Evolutionary conservation across 2,888 invertebrate species (phyloP).

Genomic region (Drosophila tanythrix): DNA sequence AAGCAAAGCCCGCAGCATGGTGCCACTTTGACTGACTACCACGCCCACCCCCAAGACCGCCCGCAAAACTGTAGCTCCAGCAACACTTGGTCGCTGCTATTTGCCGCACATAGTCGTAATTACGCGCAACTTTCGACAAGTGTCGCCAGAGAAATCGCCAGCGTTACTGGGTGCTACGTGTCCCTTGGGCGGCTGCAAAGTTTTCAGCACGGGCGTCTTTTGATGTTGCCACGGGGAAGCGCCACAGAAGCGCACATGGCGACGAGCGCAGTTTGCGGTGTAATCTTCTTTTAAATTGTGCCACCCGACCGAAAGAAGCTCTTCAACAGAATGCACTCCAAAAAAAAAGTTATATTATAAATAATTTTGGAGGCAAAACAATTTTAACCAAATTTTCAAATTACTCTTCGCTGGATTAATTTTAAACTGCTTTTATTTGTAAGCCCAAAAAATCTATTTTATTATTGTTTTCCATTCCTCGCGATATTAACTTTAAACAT

Average conservation of each 20-base stretch:
- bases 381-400: neutral
- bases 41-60: constrained; percentile 12
- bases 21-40: constrained; percentile 49
- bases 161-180: constrained; percentile 34
- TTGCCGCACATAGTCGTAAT: constrained; percentile 69
- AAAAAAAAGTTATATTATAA: neutral
- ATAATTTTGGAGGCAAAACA: neutral
- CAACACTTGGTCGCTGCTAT: constrained; percentile 22
- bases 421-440: neutral
- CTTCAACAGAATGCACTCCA: constrained; percentile 52
- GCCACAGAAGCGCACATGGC: constrained; percentile 43
- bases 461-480: neutral
- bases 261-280: constrained; percentile 68
- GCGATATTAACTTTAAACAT: no score
- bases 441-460: neutral
- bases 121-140: constrained; percentile 79
- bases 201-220: constrained; percentile 56
- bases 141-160: constrained; percentile 71
- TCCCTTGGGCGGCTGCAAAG: constrained; percentile 54
- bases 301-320: constrained; percentile 12
- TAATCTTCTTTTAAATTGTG: constrained; percentile 79
- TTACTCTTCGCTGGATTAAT: neutral
- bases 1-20: constrained; percentile 44
- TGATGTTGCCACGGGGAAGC: constrained; percentile 52
- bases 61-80: constrained; percentile 23